Conservation (phyloP, 1,140 invertebrate species). For the Aricia agestis region DNA sequence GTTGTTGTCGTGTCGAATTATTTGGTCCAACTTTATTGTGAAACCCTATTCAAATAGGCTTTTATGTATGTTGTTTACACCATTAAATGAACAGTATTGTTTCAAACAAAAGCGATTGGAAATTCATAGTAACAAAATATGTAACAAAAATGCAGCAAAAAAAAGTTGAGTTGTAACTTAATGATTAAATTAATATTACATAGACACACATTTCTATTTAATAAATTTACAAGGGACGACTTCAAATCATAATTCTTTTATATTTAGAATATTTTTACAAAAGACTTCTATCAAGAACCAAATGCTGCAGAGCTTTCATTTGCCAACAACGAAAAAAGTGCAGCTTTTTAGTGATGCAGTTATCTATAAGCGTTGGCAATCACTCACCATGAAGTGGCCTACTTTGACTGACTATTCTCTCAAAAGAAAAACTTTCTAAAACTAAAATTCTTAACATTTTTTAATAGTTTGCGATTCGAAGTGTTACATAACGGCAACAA, state of each 20-base stretch:
- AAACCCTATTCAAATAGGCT: too few species aligned
- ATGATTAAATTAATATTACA: too few species aligned
- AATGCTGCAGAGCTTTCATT: background rate
- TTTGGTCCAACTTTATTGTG: background rate
- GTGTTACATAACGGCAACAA: too few species aligned
- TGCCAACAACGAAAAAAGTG: background rate
- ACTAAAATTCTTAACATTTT: background rate
- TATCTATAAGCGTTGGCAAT: constrained; percentile 3
- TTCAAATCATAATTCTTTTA: background rate
- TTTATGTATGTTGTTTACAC: too few species aligned
- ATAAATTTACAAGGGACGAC: too few species aligned
- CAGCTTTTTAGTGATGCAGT: constrained; percentile 1
- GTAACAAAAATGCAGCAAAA: too few species aligned
- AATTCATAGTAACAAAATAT: too few species aligned
- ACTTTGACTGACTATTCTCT: background rate
- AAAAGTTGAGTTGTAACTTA: too few species aligned
- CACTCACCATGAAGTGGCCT: background rate
- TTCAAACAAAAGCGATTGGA: too few species aligned
- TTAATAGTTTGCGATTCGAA: background rate
- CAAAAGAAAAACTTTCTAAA: constrained; percentile 1
- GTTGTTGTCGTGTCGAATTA: background rate
- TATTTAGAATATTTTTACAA: background rate
- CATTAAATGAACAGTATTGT: too few species aligned
- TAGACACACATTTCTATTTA: too few species aligned
- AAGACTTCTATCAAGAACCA: background rate